These are phyloP conservation scores for Mallotus villosus DNA, from an alignment of 2,797 vertebrate genomes.

Conservation along the genomic window DNA sequence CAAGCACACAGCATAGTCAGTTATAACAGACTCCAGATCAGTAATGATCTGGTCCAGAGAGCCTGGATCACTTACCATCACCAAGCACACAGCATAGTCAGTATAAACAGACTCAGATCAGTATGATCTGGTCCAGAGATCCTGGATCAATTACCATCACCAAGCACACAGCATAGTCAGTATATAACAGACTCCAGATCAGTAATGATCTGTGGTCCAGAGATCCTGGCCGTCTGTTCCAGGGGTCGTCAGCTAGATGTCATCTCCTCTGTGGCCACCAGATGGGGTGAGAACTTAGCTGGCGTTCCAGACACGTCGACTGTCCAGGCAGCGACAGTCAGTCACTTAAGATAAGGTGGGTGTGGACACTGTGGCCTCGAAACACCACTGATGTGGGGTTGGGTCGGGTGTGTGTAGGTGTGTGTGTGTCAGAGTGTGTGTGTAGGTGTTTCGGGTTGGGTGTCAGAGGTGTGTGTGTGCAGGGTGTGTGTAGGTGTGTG, in stretches of 20 bases:
- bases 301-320: conserved; percentile 33
- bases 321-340: conserved; percentile 40
- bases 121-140: too few species aligned
- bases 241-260: neutral
- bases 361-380: too few species aligned
- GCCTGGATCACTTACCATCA: too few species aligned
- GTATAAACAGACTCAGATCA: too few species aligned
- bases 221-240: neutral
- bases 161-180: too few species aligned
- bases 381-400: neutral
- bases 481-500: conserved; percentile 11
- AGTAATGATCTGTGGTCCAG: too few species aligned
- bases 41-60: too few species aligned
- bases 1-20: too few species aligned
- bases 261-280: conserved; percentile 37
- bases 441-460: conserved; percentile 11
- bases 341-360: conserved; percentile 46
- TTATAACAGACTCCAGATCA: too few species aligned
- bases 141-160: too few species aligned
- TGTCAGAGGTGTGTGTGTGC: conserved; percentile 17
- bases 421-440: conserved; percentile 10
- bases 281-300: conserved; percentile 39
- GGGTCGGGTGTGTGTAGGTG: neutral
- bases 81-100: too few species aligned
- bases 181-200: too few species aligned